Percentiles rank a stretch among this genome's conserved stretches.
Conservation (phyloP, 2,113 vertebrate species). For the Conger conger region DNA sequence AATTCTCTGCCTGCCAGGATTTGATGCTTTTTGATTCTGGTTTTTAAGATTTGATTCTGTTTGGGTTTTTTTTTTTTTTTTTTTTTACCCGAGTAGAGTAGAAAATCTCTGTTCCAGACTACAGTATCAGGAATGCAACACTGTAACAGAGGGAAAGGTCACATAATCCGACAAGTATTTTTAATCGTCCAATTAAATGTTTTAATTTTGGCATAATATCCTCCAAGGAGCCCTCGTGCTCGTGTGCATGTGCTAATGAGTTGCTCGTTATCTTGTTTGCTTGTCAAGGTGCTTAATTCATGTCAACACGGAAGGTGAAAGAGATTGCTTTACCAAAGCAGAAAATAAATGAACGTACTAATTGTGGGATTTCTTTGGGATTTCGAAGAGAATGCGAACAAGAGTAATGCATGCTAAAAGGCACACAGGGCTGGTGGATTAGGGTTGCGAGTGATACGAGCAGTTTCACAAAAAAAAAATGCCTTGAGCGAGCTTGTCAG, state of each 20-base stretch:
- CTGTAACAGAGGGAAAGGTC: constrained; percentile 61
- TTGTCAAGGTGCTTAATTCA: constrained; percentile 58
- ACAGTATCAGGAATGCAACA: constrained; percentile 64
- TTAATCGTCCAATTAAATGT: constrained; percentile 78
- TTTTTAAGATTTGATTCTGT: constrained; percentile 41
- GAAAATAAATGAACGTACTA: constrained; percentile 65
- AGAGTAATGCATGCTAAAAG: constrained; percentile 53
- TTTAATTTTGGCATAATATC: constrained; percentile 74
- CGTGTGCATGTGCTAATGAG: constrained; percentile 57
- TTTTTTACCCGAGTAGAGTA: constrained; percentile 35
- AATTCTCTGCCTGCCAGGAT: constrained; percentile 3
- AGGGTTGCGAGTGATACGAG: not conserved
- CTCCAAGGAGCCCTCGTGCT: constrained; percentile 50
- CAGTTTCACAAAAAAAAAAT: not conserved
- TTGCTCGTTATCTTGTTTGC: constrained; percentile 58
- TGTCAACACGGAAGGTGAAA: constrained; percentile 64
- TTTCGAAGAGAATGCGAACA: constrained; percentile 56
- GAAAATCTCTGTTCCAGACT: constrained; percentile 59
- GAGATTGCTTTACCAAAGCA: constrained; percentile 50
- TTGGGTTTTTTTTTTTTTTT: no score
- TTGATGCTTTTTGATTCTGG: constrained; percentile 18
- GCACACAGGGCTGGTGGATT: constrained; percentile 63
- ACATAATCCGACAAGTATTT: constrained; percentile 68
- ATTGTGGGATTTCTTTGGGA: constrained; percentile 65
- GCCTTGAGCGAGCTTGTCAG: not conserved